phyloP scores from a whole-genome alignment of 2,888 invertebrate species.

The Salpingus planirostris region DNA sequence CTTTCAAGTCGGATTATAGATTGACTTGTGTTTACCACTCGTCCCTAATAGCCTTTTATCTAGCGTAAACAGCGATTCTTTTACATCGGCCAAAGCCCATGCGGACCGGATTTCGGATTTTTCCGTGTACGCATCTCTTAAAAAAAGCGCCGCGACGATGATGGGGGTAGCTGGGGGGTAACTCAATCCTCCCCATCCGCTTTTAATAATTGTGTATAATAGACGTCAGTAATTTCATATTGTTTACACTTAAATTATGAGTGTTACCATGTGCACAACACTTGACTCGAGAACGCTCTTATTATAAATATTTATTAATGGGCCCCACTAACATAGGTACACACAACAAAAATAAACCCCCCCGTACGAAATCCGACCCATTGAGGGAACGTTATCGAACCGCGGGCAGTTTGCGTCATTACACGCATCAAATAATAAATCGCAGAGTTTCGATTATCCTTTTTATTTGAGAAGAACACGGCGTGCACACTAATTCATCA shows the following conservation, averaged over 20 bases:
- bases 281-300: constrained; percentile 28
- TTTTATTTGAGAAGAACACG: too few species aligned
- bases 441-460: too few species aligned
- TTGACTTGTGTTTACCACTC: constrained; percentile 13
- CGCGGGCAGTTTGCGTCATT: too few species aligned
- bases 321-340: constrained; percentile 9
- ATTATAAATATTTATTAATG: constrained; percentile 32
- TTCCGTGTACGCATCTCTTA: too few species aligned
- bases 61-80: constrained; percentile 11
- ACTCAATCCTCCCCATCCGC: constrained; percentile 23
- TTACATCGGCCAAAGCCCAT: constrained; percentile 5
- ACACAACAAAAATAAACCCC: constrained; percentile 10
- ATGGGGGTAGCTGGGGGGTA: constrained; percentile 14
- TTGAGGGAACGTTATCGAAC: too few species aligned
- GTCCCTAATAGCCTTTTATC: constrained; percentile 15
- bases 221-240: constrained; percentile 27
- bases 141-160: too few species aligned
- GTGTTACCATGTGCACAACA: constrained; percentile 34
- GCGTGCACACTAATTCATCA: too few species aligned
- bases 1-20: constrained; percentile 8
- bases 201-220: constrained; percentile 20
- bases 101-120: too few species aligned
- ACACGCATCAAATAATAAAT: too few species aligned
- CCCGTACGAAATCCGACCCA: too few species aligned
- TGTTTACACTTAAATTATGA: constrained; percentile 33